Conservation (phyloP, 2,113 vertebrate genomes). For the Neogale vison region DNA sequence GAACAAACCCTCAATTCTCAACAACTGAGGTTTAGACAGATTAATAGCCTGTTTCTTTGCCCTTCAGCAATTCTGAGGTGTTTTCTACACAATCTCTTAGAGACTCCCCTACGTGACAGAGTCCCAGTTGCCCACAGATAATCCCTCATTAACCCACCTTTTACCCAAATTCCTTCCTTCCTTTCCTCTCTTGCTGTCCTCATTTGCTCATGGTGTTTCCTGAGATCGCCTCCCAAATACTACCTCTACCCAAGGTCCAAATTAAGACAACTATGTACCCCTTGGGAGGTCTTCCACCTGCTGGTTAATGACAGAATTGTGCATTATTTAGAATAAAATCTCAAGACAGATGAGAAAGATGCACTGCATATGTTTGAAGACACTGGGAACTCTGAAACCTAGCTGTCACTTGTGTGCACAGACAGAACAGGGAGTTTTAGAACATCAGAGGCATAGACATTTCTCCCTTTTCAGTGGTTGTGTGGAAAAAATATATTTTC, state of each 20-base stretch:
- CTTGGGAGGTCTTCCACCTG: not conserved
- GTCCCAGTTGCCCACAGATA: not conserved
- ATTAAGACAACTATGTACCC: not conserved
- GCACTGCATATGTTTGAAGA: not conserved
- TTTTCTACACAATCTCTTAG: not conserved
- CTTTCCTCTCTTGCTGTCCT: not conserved
- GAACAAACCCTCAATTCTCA: not conserved
- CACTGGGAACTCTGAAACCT: not conserved
- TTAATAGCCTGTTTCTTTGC: not conserved
- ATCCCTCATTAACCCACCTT: not conserved
- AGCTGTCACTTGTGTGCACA: not conserved
- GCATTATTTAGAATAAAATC: not conserved
- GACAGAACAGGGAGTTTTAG: not conserved
- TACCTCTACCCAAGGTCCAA: not conserved
- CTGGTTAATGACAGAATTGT: not conserved
- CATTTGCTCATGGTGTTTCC: not conserved
- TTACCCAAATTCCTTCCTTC: not conserved
- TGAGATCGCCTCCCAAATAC: not conserved
- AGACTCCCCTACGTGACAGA: not conserved
- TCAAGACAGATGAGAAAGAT: conserved; percentile 15
- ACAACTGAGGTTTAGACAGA: not conserved
- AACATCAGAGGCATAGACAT: not conserved
- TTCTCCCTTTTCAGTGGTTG: not conserved
- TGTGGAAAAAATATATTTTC: not conserved
- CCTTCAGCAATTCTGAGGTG: not conserved